phyloP scores from a whole-genome alignment of 2,797 vertebrate species.

The Ctenochaetus hawaiiensis region DNA sequence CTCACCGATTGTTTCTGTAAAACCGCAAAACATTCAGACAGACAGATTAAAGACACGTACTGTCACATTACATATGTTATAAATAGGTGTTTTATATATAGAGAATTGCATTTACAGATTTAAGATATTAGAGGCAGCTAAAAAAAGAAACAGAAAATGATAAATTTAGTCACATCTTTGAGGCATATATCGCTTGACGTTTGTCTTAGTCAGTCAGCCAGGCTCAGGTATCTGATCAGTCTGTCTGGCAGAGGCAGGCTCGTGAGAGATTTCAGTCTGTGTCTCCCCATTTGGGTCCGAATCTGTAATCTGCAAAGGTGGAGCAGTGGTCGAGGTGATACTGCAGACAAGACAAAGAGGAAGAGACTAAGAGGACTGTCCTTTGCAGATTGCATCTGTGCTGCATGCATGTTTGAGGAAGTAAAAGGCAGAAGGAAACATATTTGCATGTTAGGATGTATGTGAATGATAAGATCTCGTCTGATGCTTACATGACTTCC shows the following conservation, averaged over 20 bases:
- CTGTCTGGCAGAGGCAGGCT: conserved; percentile 90
- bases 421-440: conserved; percentile 14
- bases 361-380: conserved; percentile 3
- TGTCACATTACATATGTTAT: conserved; percentile 61
- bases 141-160: conserved; percentile 56
- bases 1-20: conserved; percentile 25
- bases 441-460: conserved; percentile 16
- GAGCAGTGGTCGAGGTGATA: conserved; percentile 89
- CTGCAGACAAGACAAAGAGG: conserved; percentile 77
- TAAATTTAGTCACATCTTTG: conserved; percentile 60
- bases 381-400: background rate
- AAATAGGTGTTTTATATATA: conserved; percentile 71
- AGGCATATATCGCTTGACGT: conserved; percentile 32
- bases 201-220: conserved; percentile 58
- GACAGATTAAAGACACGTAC: conserved; percentile 54
- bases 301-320: conserved; percentile 93
- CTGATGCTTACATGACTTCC: conserved; percentile 89
- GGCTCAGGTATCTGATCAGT: conserved; percentile 88
- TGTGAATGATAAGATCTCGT: conserved; percentile 8
- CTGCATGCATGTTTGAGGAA: conserved; percentile 16
- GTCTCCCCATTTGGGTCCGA: conserved; percentile 86
- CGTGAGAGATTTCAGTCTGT: conserved; percentile 87
- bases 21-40: conserved; percentile 29
- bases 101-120: conserved; percentile 56
- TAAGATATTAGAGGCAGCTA: conserved; percentile 37